Conservation (phyloP, 2,888 invertebrate species). For the Hirtodrosophila trivittata region DNA sequence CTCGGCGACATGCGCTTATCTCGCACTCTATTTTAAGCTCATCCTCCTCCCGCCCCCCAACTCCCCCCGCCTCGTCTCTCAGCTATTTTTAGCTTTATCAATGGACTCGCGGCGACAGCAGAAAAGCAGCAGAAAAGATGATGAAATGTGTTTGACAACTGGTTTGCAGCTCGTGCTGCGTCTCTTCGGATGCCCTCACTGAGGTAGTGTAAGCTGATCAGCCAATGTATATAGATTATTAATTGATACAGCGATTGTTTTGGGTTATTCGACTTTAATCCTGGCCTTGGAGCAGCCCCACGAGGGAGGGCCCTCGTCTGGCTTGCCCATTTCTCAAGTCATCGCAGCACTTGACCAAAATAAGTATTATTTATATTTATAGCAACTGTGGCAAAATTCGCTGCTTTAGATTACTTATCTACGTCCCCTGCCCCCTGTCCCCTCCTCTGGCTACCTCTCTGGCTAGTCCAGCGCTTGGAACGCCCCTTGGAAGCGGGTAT, state of each 20-base stretch:
- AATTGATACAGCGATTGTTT: too few relatives aligned
- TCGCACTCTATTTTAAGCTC: conserved; percentile 21
- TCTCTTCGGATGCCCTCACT: too few relatives aligned
- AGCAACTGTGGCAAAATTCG: neutral
- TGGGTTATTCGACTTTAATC: too few relatives aligned
- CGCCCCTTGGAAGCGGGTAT: neutral
- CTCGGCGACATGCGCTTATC: conserved; percentile 25
- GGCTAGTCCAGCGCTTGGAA: too few relatives aligned
- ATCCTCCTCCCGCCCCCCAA: neutral
- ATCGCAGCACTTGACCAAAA: conserved; percentile 11
- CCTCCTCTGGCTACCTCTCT: neutral
- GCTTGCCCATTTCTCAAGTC: neutral
- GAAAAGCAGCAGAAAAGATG: conserved; percentile 11
- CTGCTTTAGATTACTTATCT: conserved; percentile 1
- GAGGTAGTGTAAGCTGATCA: too few relatives aligned
- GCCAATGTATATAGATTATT: too few relatives aligned
- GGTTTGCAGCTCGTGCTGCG: conserved; percentile 2
- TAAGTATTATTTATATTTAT: conserved; percentile 1
- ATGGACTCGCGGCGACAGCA: conserved; percentile 10
- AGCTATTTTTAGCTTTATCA: conserved; percentile 49
- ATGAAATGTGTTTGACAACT: conserved; percentile 31
- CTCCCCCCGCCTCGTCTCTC: conserved; percentile 14
- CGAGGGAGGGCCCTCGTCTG: too few relatives aligned
- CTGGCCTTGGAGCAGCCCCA: too few relatives aligned
- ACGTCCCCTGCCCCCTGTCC: neutral